phyloP scores from a whole-genome alignment of 1,140 invertebrate species.

The Saxidomus purpurata region DNA sequence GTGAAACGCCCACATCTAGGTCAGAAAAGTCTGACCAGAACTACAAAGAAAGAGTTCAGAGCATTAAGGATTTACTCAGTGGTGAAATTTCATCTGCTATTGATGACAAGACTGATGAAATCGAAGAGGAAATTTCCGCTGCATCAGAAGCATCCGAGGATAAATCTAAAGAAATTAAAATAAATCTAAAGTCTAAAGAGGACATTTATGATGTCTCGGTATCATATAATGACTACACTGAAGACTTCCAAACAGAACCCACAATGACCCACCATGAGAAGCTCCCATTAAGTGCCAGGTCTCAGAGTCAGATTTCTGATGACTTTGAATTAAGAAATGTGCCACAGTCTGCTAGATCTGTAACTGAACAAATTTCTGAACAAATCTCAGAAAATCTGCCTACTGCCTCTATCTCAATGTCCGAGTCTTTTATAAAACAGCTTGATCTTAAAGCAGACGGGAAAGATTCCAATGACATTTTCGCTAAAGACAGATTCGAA shows the following conservation, averaged over 20 bases:
- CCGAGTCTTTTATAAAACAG: constrained; percentile 58
- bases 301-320: constrained; percentile 48
- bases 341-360: constrained; percentile 42
- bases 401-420: neutral
- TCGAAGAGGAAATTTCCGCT: constrained; percentile 71
- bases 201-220: constrained; percentile 59
- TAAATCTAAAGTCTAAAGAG: constrained; percentile 29
- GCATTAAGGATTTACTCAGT: constrained; percentile 36
- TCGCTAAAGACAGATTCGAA: neutral
- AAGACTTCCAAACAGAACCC: constrained; percentile 74
- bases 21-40: constrained; percentile 56
- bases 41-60: constrained; percentile 50
- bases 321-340: constrained; percentile 34
- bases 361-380: constrained; percentile 75
- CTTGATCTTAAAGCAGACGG: constrained; percentile 39
- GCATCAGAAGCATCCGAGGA: constrained; percentile 57
- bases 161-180: constrained; percentile 56
- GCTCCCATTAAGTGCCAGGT: constrained; percentile 66
- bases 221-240: constrained; percentile 73
- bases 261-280: constrained; percentile 63
- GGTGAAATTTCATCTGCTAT: constrained; percentile 55
- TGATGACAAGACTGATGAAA: constrained; percentile 73
- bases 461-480: neutral
- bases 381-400: constrained; percentile 59
- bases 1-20: constrained; percentile 73